These are phyloP conservation scores for Achatina immaculata DNA, from an alignment of 1,140 invertebrate genomes.

Conservation along the genomic window DNA sequence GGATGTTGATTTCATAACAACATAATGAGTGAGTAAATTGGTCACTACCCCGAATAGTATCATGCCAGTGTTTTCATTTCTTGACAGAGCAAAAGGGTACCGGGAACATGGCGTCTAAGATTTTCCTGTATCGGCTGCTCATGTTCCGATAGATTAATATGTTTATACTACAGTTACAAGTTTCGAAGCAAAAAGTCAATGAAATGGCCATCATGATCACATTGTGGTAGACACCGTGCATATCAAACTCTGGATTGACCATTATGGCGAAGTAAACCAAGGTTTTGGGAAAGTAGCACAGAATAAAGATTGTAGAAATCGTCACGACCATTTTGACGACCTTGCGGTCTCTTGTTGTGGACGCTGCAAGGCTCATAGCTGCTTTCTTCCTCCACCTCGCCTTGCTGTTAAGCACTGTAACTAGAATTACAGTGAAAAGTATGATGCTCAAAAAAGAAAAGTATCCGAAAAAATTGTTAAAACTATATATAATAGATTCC, in stretches of 20 bases:
- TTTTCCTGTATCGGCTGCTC: not conserved
- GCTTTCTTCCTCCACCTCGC: constrained; percentile 2
- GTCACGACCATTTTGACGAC: not conserved
- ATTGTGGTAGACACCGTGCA: not conserved
- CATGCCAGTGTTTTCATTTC: no score
- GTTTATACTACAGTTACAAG: not conserved
- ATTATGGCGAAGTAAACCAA: not conserved
- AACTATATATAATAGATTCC: not conserved
- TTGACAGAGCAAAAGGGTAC: no score
- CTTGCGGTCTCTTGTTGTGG: not conserved
- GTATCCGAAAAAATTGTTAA: not conserved
- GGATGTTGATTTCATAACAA: no score
- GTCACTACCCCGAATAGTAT: no score
- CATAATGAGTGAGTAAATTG: no score
- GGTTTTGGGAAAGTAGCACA: not conserved
- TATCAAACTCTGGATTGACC: not conserved
- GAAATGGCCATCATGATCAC: not conserved
- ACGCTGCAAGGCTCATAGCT: not conserved
- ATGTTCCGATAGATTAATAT: not conserved
- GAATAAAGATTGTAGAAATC: not conserved
- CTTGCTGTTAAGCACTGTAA: not conserved
- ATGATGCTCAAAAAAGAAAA: constrained; percentile 4
- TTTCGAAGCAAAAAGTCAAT: not conserved
- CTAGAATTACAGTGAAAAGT: constrained; percentile 14
- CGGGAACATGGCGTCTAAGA: not conserved